Conservation (phyloP, 2,797 vertebrate species). For the Sebastes aleutianus region DNA sequence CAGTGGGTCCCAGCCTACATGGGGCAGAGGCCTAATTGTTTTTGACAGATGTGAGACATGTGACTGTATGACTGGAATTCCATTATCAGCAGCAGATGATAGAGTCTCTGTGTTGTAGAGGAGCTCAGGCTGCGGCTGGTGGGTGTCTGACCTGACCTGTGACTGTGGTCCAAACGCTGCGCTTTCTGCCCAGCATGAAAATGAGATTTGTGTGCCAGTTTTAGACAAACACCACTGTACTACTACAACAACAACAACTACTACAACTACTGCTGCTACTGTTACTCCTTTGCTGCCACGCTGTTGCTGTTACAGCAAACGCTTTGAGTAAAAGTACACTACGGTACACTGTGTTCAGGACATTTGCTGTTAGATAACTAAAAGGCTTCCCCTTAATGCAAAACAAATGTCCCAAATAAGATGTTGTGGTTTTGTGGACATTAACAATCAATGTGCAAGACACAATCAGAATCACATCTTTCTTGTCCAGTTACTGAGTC, state of each 20-base stretch:
- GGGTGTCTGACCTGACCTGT: constrained; percentile 70
- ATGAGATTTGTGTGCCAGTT: constrained; percentile 22
- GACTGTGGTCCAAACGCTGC: constrained; percentile 33
- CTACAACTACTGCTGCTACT: not conserved
- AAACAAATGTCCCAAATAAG: not conserved
- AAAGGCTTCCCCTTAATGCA: not conserved
- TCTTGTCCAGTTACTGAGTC: too few species aligned
- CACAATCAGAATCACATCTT: not conserved
- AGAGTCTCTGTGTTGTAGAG: constrained; percentile 70
- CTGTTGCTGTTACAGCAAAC: not conserved
- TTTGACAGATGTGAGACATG: constrained; percentile 76
- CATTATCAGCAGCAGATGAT: constrained; percentile 65
- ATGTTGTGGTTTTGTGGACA: not conserved
- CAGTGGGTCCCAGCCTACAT: constrained; percentile 44
- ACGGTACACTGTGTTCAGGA: not conserved
- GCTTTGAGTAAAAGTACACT: too few species aligned
- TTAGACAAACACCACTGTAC: constrained; percentile 26
- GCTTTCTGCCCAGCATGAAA: constrained; percentile 23
- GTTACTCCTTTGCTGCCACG: not conserved
- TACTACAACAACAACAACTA: not conserved
- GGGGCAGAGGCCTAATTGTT: constrained; percentile 56
- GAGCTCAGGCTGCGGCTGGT: constrained; percentile 51
- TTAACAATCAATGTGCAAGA: not conserved
- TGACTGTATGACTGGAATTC: constrained; percentile 75
- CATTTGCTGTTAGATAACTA: not conserved